phyloP scores from a whole-genome alignment of 2,888 invertebrate genomes.

The Azorinus chamasolen region DNA sequence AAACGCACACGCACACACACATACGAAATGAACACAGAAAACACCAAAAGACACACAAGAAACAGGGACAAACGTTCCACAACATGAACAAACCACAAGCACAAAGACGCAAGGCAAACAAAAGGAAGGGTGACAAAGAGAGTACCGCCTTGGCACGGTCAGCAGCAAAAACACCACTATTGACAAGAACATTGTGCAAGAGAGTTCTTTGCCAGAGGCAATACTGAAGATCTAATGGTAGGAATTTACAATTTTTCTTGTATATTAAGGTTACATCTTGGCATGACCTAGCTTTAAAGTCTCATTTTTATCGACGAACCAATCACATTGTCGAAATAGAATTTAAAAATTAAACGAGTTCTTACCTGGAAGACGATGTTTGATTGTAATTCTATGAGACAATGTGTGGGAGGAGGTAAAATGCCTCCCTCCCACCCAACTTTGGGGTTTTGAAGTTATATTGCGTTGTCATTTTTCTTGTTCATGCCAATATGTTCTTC shows the following conservation, averaged over 20 bases:
- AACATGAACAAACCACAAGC: no score
- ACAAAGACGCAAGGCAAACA: no score
- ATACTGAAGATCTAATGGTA: not conserved
- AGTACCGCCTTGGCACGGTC: no score
- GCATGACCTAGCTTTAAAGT: slow-evolving; percentile 20
- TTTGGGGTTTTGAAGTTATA: not conserved
- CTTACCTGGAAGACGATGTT: slow-evolving; percentile 16
- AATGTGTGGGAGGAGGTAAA: not conserved
- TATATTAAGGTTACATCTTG: slow-evolving; percentile 2
- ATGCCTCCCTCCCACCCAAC: slow-evolving; percentile 4
- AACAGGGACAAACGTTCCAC: no score
- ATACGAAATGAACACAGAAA: no score
- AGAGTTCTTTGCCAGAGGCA: slow-evolving; percentile 3
- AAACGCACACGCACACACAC: no score
- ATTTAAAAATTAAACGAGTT: slow-evolving; percentile 15
- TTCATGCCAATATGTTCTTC: not conserved
- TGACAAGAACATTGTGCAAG: slow-evolving; percentile 3
- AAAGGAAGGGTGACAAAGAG: no score
- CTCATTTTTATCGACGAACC: slow-evolving; percentile 14
- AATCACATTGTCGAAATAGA: slow-evolving; percentile 9
- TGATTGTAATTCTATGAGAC: slow-evolving; percentile 19
- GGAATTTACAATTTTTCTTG: not conserved
- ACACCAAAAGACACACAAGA: no score
- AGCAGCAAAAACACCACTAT: no score
- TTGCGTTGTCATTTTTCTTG: no score